These are phyloP conservation scores for Diplodus sargus DNA, from an alignment of 2,797 vertebrate species.

Conservation along the genomic window DNA sequence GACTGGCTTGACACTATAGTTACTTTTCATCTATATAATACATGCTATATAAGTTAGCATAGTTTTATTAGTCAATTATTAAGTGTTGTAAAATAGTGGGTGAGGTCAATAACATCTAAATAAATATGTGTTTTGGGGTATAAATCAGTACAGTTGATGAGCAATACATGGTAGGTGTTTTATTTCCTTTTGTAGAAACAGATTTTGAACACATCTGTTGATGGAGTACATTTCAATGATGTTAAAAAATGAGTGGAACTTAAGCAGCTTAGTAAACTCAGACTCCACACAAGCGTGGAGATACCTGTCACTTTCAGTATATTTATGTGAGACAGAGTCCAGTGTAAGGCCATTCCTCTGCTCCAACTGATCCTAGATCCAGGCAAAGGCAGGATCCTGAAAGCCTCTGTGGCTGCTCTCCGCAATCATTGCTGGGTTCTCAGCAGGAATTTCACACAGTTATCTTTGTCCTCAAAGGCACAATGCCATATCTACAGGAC, in stretches of 20 bases:
- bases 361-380: conserved; percentile 58
- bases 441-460: conserved; percentile 80
- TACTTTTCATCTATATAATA: neutral
- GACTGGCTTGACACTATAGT: conserved; percentile 12
- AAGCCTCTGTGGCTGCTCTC: conserved; percentile 60
- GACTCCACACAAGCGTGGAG: neutral
- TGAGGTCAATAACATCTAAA: neutral
- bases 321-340: conserved; percentile 54
- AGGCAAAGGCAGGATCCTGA: conserved; percentile 37
- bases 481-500: conserved; percentile 72
- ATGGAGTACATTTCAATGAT: neutral
- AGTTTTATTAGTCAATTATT: neutral
- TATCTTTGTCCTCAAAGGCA: conserved; percentile 83
- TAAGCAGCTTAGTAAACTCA: neutral
- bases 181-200: neutral
- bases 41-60: neutral
- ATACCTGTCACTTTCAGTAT: conserved; percentile 41
- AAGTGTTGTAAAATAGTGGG: neutral
- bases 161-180: no score
- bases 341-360: conserved; percentile 44
- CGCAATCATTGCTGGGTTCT: conserved; percentile 69
- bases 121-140: neutral
- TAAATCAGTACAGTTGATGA: neutral
- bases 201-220: neutral
- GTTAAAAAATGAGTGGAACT: neutral